Evolutionary conservation across 92 coral and sea anemone genomes (phyloP), one percentile per base, ranked within the genome.

Genomic region (Plumapathes pennacea): DNA sequence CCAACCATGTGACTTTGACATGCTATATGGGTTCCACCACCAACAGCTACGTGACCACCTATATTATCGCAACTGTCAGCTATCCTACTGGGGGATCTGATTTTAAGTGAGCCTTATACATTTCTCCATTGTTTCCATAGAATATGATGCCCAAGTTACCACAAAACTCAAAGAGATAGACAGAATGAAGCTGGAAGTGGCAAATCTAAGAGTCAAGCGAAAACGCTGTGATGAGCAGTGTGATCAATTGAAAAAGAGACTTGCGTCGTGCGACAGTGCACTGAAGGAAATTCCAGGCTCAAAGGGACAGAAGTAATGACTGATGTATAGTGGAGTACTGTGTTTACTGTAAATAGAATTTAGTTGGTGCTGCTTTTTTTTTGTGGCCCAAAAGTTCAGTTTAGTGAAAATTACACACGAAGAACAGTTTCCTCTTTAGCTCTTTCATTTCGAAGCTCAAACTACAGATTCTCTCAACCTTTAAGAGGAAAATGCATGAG

Each of bases 151-250:
- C 3, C 99, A 94, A 50, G 78, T 94, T 40, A 59, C 32, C 42
- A 88, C 95, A 28, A 94, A 94, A 57, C 82, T 88, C 23, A 85
- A 83, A 50, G 90, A 83, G 53, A 88, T 94, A 38, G 94, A 88
- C 6, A 76, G 96, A 67, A 94, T 94, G 99, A 94, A 84, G 67
- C 76, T 80, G 4, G 99, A 94, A 57, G 86, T 94, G 13, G 60
- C 76, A 21, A 56, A 89, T 19, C 69, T 94, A 28, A 80, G 72
- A 68, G 60, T 67, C 17, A 94, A 94, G 48, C 54, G 99, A 25
- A 94, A 94, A 53, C 69, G 96, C 40, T 94, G 99, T 67, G 99
- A 94, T 34, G 77, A 54, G 10, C 96, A 94, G 51, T 74, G 65
- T 46, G 99, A 76, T 2, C 71, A 65, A 40, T 87, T 94, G 9